Base-by-base conservation (phyloP, 2,797 vertebrate genomes). In the Percopsis omiscomaycus region DNA sequence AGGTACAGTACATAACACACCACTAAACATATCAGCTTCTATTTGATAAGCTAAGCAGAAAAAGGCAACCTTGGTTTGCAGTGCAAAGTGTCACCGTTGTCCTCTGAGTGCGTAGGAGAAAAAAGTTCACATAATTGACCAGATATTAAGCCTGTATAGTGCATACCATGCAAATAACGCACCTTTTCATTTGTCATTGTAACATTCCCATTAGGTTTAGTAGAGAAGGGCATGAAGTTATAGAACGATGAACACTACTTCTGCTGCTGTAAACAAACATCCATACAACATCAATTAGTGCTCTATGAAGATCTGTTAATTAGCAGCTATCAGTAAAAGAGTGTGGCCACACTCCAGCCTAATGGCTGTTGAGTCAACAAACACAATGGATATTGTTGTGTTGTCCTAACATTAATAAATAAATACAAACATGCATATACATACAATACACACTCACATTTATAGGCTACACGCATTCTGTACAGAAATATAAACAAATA, bases 271-370 rank as follows among this genome's bases (percentile, higher is more conserved):
- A 55, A 64, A 64, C 61, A 59, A 64, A 70, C 56, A 64, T 42
- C 32, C 59, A 64, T 55, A 45, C 30, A 42, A 49, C 50, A 30
- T n/a, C 51, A 70, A 70, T 64, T 59, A 70, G 50, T 57, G 49
- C 55, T 28, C 51, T 55, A 46, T 64, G 61, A 59, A 64, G 44
- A 64, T 54, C 16, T 64, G 68, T 59, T 59, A 64, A 64, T 70
- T 59, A 59, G 49, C 44, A 28, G 44, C 22, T 50, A 49, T 44
- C 62, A 47, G 49, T 58, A 22, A 64, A 42, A 59, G 68, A 64
- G 44, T 37, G 32, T 6, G 45, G 60, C 49, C n/a, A 46, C 60
- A 53, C 48, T 64, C 56, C 11, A 47, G 28, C 10, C 56, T 54
- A 64, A 48, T 70, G 61, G 28, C 27, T 12, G 12, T 6, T 48